Evolutionary conservation across 2,888 invertebrate genomes (phyloP).

Genomic region (Meteorus colon): DNA sequence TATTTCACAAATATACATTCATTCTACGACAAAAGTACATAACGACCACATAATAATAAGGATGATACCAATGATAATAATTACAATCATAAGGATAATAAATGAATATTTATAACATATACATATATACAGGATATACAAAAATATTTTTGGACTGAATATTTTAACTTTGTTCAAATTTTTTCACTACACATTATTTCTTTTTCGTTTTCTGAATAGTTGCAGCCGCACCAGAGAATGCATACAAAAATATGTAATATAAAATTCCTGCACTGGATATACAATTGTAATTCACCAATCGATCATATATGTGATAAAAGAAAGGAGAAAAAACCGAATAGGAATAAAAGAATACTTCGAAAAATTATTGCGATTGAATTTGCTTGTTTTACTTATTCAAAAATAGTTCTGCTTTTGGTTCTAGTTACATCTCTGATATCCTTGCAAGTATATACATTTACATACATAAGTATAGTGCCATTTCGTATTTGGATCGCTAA

Average conservation of each 20-base stretch:
- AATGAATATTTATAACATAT: neutral
- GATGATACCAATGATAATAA: neutral
- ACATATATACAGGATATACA: neutral
- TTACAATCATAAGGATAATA: neutral
- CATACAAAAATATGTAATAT: constrained; percentile 11
- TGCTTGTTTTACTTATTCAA: neutral
- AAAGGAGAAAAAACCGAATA: neutral
- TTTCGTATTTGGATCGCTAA: constrained; percentile 32
- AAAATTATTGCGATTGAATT: neutral
- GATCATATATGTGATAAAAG: neutral
- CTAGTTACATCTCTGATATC: neutral
- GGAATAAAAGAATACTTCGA: neutral
- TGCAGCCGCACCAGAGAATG: neutral
- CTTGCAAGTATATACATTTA: neutral
- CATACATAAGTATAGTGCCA: constrained; percentile 23
- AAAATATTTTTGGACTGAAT: constrained; percentile 4
- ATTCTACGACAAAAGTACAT: neutral
- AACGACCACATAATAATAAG: neutral
- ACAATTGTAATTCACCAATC: neutral
- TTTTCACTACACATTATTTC: neutral
- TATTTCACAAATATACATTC: constrained; percentile 41
- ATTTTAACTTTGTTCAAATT: neutral
- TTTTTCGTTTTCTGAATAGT: neutral
- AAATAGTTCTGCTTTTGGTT: neutral
- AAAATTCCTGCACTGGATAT: neutral